Base-by-base conservation (phyloP, 2,797 vertebrate genomes). In the Gymnothorax javanicus region DNA sequence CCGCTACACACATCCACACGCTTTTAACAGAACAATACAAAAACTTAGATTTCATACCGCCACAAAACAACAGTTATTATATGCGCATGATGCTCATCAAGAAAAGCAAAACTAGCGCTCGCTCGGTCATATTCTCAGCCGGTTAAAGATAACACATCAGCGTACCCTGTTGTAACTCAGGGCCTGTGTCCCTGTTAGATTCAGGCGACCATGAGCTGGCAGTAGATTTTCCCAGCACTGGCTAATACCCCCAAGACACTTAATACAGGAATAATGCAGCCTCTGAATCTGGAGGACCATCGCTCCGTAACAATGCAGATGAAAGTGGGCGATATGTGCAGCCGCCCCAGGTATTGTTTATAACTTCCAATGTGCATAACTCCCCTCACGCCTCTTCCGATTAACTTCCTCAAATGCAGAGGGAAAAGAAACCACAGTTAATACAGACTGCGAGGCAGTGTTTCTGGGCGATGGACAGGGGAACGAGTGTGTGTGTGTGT, bases 201-300 rank as follows among this genome's bases (percentile, higher is more conserved):
- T 94, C 88, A 90, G 89, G 86, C 89, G 91, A 93, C 93, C 93
- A 87, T 88, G 33, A 43, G 33, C 90, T 90, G 89, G 56, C 85
- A 82, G 86, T 91, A 90, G 88, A 89, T 92, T 91, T 90, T 90
- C 84, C 91, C 90, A 89, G 93, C 91, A 89, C 90, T 82, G 88
- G 83, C 83, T 91, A 91, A 94, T 92, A 93, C 86, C 91, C 90
- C 92, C 91, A 88, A 91, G 79, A 89, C 88, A 85, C 89, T 91
- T 90, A 89, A 89, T 89, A 77, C 87, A 92, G 88, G 93, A 94
- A 90, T 58, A 85, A 89, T 71, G 88, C 57, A 43, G 64, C 59
- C 11, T 2, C 17, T 15, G 27, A 85, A 85, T 73, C 23, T 73
- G 50, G 17, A 85, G n/a, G 62, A 57, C 27, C 23, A 64, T 27